phyloP scores from a whole-genome alignment of 2,113 vertebrate species.

The Eulemur macaco region DNA sequence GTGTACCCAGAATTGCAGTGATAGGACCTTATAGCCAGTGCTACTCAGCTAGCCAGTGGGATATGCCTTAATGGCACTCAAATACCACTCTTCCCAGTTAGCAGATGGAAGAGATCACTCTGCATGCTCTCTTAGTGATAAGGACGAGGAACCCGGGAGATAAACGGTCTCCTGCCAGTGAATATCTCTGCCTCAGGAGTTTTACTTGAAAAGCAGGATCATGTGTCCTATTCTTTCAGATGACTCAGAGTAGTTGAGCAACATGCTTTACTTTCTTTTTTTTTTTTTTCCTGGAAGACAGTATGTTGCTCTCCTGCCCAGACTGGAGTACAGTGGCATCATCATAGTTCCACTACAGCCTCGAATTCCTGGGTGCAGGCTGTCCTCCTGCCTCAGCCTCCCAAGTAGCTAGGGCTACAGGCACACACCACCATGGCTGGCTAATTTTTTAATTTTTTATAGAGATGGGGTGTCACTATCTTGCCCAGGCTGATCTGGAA shows the following conservation, averaged over 20 bases:
- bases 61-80: fast-evolving
- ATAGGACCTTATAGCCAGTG: background rate
- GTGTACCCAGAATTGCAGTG: background rate
- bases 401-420: too few species aligned
- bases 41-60: fast-evolving
- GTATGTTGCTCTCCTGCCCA: too few species aligned
- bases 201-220: background rate
- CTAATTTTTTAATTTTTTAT: too few species aligned
- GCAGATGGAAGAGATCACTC: background rate
- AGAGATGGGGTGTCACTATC: too few species aligned
- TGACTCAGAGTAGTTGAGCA: background rate
- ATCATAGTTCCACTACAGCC: too few species aligned
- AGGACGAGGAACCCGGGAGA: background rate
- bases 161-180: background rate
- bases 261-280: background rate
- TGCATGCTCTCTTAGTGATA: background rate
- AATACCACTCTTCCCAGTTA: background rate
- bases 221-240: fast-evolving
- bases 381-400: too few species aligned
- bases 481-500: too few species aligned
- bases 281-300: too few species aligned
- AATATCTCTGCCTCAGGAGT: background rate
- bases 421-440: too few species aligned
- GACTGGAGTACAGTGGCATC: background rate
- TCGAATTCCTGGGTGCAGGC: too few species aligned